These are phyloP conservation scores for Antheraea pernyi DNA, from an alignment of 1,140 invertebrate genomes.

Conservation along the genomic window DNA sequence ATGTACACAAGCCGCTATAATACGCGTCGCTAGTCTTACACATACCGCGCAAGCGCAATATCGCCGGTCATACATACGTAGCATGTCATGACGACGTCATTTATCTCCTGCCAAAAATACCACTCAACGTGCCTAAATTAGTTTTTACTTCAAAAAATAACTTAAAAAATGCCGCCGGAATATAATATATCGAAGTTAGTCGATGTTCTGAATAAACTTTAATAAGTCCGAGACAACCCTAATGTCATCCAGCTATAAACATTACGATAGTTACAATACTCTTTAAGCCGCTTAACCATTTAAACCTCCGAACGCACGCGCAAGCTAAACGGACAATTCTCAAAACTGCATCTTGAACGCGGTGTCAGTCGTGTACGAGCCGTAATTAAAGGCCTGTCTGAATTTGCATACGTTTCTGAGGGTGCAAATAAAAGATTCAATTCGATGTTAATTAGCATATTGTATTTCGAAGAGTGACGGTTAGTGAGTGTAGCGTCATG, in stretches of 20 bases:
- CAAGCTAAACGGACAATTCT: conserved; percentile 58
- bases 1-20: too few species aligned
- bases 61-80: too few species aligned
- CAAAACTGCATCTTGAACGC: conserved; percentile 74
- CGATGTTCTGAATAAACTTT: background rate
- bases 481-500: conserved; percentile 62
- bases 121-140: too few species aligned
- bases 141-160: too few species aligned
- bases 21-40: too few species aligned
- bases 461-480: conserved; percentile 76
- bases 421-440: conserved; percentile 64
- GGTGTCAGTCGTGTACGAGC: conserved; percentile 63
- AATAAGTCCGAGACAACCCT: conserved; percentile 43
- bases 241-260: conserved; percentile 32
- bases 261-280: conserved; percentile 56
- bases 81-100: too few species aligned
- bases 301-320: conserved; percentile 49
- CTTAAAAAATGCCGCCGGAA: too few species aligned
- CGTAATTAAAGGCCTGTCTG: conserved; percentile 71
- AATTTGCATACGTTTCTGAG: conserved; percentile 76
- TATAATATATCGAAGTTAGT: too few species aligned
- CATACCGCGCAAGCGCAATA: too few species aligned
- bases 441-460: conserved; percentile 77
- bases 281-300: conserved; percentile 64
- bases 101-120: too few species aligned